A percentile compares a stretch with the other conserved stretches of the same genome.
These are phyloP conservation scores for Archivesica marissinica DNA, from an alignment of 1,140 invertebrate species.

Conservation along the genomic window DNA sequence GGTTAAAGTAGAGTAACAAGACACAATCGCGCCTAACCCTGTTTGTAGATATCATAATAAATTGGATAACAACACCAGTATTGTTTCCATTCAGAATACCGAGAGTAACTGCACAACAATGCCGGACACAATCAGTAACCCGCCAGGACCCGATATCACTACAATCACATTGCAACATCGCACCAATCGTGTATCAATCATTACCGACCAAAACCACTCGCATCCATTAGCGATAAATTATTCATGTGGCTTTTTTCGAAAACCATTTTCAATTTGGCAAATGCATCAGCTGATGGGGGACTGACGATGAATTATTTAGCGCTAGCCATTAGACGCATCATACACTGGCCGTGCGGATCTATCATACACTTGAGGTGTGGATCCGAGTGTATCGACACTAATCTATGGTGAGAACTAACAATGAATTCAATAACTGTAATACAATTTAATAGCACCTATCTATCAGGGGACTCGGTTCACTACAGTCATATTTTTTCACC, in stretches of 20 bases:
- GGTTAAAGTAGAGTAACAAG: neutral
- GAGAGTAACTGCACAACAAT: neutral
- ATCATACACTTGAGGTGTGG: neutral
- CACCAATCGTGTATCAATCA: conserved; percentile 29
- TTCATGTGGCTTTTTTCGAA: conserved; percentile 54
- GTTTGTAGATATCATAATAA: neutral
- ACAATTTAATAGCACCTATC: neutral
- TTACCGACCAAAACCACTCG: conserved; percentile 38
- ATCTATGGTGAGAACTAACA: too few species aligned
- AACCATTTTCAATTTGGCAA: conserved; percentile 59
- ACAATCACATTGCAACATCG: neutral
- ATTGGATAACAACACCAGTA: conserved; percentile 2
- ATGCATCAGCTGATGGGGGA: conserved; percentile 21
- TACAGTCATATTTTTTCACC: neutral
- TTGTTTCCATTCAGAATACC: neutral
- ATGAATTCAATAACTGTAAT: neutral
- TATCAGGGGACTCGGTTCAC: neutral
- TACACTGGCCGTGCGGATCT: neutral
- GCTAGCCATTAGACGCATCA: neutral
- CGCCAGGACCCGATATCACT: neutral
- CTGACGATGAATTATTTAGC: conserved; percentile 43
- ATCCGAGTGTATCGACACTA: too few species aligned
- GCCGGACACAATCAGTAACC: neutral
- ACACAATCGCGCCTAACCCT: neutral
- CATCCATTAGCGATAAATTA: conserved; percentile 43